phyloP scores from a whole-genome alignment of 2,888 invertebrate genomes.

The Plebejus melissa region DNA sequence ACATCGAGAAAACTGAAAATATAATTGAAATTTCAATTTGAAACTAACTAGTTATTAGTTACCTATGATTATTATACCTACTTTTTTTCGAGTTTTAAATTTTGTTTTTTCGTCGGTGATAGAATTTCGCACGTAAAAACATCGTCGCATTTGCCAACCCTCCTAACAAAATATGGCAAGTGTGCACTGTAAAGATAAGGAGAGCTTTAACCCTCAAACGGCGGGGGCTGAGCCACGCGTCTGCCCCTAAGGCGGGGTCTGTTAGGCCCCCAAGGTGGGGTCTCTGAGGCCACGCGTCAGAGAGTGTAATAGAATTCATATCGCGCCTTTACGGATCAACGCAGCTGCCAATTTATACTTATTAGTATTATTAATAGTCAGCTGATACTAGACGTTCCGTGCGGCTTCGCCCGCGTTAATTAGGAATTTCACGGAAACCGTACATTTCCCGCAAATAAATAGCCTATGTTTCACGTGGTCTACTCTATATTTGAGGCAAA shows the following conservation, averaged over 20 bases:
- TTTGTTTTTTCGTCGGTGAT: not conserved
- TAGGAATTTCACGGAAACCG: too few species aligned
- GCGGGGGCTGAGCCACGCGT: not conserved
- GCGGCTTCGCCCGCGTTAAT: too few species aligned
- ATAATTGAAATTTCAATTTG: too few species aligned
- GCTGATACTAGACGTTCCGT: not conserved
- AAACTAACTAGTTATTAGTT: too few species aligned
- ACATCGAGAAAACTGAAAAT: not conserved
- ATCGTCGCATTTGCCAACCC: not conserved
- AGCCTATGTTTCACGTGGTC: too few species aligned
- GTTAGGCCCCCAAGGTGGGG: constrained; percentile 2
- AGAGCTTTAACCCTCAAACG: not conserved
- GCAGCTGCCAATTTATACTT: not conserved
- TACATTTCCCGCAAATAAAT: too few species aligned
- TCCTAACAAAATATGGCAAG: constrained; percentile 8
- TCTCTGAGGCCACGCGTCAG: not conserved
- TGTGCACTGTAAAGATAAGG: constrained; percentile 12
- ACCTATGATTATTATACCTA: not conserved
- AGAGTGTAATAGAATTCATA: not conserved
- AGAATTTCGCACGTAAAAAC: not conserved
- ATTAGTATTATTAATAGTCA: not conserved
- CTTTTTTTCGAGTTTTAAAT: not conserved
- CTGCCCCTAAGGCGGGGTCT: not conserved
- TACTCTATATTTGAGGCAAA: too few species aligned
- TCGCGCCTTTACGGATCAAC: constrained; percentile 10